Conservation (phyloP, 2,113 vertebrate genomes). For the Rhinopomastus cyanomelas region DNA sequence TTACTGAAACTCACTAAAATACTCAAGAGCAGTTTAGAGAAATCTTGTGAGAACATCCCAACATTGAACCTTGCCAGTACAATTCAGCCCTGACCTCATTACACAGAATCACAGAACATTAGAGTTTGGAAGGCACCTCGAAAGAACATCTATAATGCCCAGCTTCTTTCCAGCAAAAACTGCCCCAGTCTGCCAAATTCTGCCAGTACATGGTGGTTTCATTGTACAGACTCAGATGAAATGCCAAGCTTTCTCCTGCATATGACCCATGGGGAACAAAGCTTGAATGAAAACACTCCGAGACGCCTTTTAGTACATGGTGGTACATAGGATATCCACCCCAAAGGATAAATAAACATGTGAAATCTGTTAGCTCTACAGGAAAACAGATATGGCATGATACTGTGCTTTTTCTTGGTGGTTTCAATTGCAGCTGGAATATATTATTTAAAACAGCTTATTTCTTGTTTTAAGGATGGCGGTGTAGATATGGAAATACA, state of each 20-base stretch:
- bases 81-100: not conserved
- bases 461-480: not conserved
- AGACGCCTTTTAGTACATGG: rapidly evolving
- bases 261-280: rapidly evolving
- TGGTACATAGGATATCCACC: rapidly evolving
- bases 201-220: not conserved
- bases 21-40: not conserved
- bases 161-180: not conserved
- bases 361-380: not conserved
- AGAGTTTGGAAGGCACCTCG: too few species aligned
- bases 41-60: not conserved
- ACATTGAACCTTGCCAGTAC: not conserved
- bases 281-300: not conserved
- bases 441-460: not conserved
- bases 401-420: not conserved
- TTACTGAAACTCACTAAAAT: not conserved
- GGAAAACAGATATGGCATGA: not conserved
- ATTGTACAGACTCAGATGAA: rapidly evolving
- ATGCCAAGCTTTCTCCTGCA: not conserved
- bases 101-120: too few species aligned
- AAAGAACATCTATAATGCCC: too few species aligned
- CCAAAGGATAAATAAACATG: not conserved
- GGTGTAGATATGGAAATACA: not conserved
- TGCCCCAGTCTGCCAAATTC: not conserved
- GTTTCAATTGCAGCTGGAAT: not conserved